Conservation (phyloP, 2,888 invertebrate genomes). For the Gisinianus flammeolus region DNA sequence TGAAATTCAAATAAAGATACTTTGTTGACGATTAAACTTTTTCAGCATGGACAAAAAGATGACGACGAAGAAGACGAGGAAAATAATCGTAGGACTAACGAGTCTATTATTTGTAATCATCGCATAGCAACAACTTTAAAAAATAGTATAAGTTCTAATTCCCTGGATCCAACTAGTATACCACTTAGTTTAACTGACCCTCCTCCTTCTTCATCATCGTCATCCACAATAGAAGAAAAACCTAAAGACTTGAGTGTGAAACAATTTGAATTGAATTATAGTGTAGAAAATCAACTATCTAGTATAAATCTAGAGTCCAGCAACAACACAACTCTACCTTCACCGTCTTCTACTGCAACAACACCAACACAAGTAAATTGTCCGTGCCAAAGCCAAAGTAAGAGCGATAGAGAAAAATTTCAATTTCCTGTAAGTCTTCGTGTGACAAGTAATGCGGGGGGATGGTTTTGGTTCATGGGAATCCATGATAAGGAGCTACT, state of each 20-base stretch:
- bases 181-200: background rate
- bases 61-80: constrained; percentile 36
- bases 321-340: background rate
- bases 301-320: background rate
- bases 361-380: constrained; percentile 15
- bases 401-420: constrained; percentile 68
- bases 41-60: constrained; percentile 6
- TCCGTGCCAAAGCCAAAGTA: constrained; percentile 58
- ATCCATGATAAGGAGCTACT: constrained; percentile 72
- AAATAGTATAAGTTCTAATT: constrained; percentile 19
- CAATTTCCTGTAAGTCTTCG: constrained; percentile 69
- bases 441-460: constrained; percentile 73
- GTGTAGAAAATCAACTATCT: background rate
- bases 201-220: background rate
- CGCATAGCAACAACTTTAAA: background rate
- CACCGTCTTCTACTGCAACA: constrained; percentile 9
- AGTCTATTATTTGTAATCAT: background rate
- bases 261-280: background rate
- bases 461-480: constrained; percentile 86
- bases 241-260: background rate
- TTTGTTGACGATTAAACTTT: too few species aligned
- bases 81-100: background rate
- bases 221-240: background rate
- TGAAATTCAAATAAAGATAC: too few species aligned
- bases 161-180: too few species aligned